Evolutionary conservation across 2,888 invertebrate genomes (phyloP), one percentile per base, ranked within the genome.

Genomic region (Dasypogon diadema): DNA sequence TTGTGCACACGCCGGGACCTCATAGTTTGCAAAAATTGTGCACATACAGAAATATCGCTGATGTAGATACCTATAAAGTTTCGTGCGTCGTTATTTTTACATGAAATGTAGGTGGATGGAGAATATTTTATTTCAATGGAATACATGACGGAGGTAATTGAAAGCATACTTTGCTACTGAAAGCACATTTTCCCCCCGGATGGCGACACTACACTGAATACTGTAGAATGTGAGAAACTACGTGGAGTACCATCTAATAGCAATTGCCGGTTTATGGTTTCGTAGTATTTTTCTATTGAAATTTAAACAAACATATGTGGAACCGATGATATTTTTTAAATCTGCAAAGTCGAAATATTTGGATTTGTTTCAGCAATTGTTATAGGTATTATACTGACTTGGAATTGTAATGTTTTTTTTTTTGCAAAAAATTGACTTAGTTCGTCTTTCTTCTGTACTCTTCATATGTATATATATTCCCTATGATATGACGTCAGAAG

Each of bases 11-110:
- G 12, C 65, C 21, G 14, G 21, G 21, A 18, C 22, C 37, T 34
- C 42, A 34, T 63, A 24, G 46, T 0, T 46, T 65, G 65, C 46
- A 48, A 65, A 65, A 65, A 65, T 65, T 65, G 46, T 46, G 65
- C 48, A 24, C 65, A 65, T 26, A 65, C 65, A 65, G 65, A 65
- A 65, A 65, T 46, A 46, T 65, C 48, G 65, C 65, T 46, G 65
- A 65, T 65, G 16, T 60, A 34, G 37, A 37, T 60, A 34, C 18
- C 12, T 12, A 42, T 12, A 42, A 12, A 42, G 42, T 42, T 12
- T 34, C 34, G 16, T 34, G 18, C 24, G 37, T 60, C 37, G 60
- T n/a, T 60, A 60, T 42, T 37, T 60, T 51, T 60, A 37, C 16
- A 26, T 16, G 30, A 10, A 34, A 34, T 21, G 18, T 60, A 37